These are phyloP conservation scores for Calosoma granatense DNA, from an alignment of 1,140 invertebrate species.

Conservation along the genomic window DNA sequence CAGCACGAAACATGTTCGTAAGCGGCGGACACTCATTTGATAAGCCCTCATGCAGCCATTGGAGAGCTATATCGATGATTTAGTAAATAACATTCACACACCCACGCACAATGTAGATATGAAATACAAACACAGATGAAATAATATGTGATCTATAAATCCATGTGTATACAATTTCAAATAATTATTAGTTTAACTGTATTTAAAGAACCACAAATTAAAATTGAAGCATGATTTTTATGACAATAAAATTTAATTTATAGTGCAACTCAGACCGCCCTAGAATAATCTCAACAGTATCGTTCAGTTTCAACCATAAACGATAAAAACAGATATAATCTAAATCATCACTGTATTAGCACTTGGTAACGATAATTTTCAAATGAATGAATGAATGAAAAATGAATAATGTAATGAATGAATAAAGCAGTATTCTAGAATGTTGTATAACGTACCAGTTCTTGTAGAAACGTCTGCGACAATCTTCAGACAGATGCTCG, in stretches of 20 bases:
- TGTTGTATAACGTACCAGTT: conserved; percentile 74
- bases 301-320: conserved; percentile 37
- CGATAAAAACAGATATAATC: conserved; percentile 24
- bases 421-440: not conserved
- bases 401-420: not conserved
- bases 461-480: conserved; percentile 97
- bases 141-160: not conserved
- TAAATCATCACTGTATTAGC: conserved; percentile 37
- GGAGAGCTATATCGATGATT: conserved; percentile 46
- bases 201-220: too few relatives aligned
- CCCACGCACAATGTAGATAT: not conserved
- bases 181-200: conserved; percentile 9
- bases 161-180: conserved; percentile 8
- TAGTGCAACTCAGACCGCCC: conserved; percentile 39
- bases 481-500: conserved; percentile 97
- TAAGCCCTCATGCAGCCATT: conserved; percentile 51
- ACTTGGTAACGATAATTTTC: too few relatives aligned
- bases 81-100: conserved; percentile 18
- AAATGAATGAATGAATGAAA: too few relatives aligned
- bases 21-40: conserved; percentile 30
- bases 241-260: too few relatives aligned
- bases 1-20: conserved; percentile 15
- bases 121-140: not conserved
- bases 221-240: too few relatives aligned
- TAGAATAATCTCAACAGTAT: conserved; percentile 39